Evolutionary conservation across 2,113 vertebrate genomes (phyloP).

Genomic region (Cryptotis parvus): DNA sequence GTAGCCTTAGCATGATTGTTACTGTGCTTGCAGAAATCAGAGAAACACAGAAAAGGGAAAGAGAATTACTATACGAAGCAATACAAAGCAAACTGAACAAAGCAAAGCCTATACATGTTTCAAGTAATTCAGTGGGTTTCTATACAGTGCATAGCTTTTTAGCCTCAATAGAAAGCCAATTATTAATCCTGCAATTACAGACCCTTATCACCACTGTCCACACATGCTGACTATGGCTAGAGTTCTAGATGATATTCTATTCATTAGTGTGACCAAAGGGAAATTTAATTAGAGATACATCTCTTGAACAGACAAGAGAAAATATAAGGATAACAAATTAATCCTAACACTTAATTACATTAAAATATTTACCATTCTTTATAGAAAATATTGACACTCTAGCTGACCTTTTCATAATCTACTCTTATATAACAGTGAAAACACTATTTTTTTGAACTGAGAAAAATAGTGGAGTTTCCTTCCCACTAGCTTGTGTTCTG

Average conservation of each 20-base stretch:
- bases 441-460: slow-evolving; percentile 52
- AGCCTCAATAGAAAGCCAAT: slow-evolving; percentile 81
- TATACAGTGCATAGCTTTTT: slow-evolving; percentile 80
- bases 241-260: slow-evolving; percentile 81
- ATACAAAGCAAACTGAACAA: slow-evolving; percentile 67
- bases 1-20: slow-evolving; percentile 66
- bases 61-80: slow-evolving; percentile 68
- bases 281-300: slow-evolving; percentile 86
- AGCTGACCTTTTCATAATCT: slow-evolving; percentile 49
- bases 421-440: slow-evolving; percentile 69
- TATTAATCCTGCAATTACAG: slow-evolving; percentile 86
- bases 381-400: slow-evolving; percentile 66
- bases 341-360: slow-evolving; percentile 83
- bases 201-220: slow-evolving; percentile 84
- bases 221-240: slow-evolving; percentile 73
- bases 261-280: slow-evolving; percentile 78
- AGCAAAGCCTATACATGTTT: slow-evolving; percentile 74
- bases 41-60: slow-evolving; percentile 40
- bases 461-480: slow-evolving; percentile 72
- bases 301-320: slow-evolving; percentile 80
- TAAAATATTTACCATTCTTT: slow-evolving; percentile 77
- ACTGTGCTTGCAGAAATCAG: slow-evolving; percentile 55
- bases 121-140: slow-evolving; percentile 76
- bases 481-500: slow-evolving; percentile 73
- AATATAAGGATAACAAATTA: slow-evolving; percentile 83